Evolutionary conservation across 1,140 invertebrate genomes (phyloP).

Genomic region (Trinorchestia longiramus): DNA sequence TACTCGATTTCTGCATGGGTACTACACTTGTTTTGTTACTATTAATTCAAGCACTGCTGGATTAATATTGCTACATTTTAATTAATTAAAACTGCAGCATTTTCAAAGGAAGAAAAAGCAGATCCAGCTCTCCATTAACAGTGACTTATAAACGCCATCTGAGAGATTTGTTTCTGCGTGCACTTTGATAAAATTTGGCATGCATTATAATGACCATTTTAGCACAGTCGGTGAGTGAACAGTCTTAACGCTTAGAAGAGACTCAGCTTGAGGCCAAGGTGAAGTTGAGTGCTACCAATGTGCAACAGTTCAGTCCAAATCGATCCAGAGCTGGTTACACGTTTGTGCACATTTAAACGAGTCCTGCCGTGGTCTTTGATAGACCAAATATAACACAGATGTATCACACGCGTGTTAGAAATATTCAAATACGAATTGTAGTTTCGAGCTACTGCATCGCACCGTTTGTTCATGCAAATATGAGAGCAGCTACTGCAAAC

Average conservation of each 20-base stretch:
- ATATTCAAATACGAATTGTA: not conserved
- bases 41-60: not conserved
- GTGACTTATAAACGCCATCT: too few species aligned
- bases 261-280: not conserved
- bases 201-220: not conserved
- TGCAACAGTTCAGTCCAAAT: not conserved
- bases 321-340: not conserved
- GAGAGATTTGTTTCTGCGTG: not conserved
- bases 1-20: not conserved
- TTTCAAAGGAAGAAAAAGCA: not conserved
- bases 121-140: not conserved
- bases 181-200: not conserved
- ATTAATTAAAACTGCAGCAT: not conserved
- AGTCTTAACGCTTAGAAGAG: not conserved
- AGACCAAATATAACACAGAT: not conserved
- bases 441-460: not conserved
- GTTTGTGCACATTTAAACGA: not conserved
- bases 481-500: not conserved
- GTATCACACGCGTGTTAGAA: not conserved
- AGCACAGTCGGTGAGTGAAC: not conserved
- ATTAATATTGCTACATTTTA: not conserved
- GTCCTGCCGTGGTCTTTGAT: not conserved
- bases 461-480: not conserved
- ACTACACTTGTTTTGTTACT: not conserved
- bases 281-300: not conserved